A percentile compares a stretch with the other conserved stretches of the same genome.
Conservation (phyloP, 2,797 vertebrate genomes). For the Florisuga fusca region DNA sequence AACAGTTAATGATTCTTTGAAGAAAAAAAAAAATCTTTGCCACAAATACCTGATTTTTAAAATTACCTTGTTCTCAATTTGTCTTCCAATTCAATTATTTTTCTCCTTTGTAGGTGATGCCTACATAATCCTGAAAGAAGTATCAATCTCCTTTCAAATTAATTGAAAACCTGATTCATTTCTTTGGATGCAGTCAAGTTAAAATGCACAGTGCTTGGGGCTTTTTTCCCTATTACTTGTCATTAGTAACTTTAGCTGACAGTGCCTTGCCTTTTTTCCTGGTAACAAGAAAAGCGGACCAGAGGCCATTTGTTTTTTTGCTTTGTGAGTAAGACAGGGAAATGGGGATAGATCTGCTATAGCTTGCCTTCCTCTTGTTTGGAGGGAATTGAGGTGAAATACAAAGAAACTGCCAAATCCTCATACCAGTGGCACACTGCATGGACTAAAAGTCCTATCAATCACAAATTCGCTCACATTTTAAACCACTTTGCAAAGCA, state of each 20-base stretch:
- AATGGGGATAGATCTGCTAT: not conserved
- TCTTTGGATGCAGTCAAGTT: not conserved
- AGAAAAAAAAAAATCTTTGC: not conserved
- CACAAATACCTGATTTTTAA: not conserved
- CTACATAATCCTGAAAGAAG: not conserved
- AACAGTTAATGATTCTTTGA: not conserved
- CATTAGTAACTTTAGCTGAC: not conserved
- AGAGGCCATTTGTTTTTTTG: not conserved
- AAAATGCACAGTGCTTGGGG: not conserved
- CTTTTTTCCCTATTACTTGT: not conserved
- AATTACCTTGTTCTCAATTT: not conserved
- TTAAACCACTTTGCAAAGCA: not conserved
- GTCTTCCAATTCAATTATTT: not conserved
- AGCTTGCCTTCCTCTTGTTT: not conserved
- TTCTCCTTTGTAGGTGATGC: not conserved
- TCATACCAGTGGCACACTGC: not conserved
- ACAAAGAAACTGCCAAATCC: not conserved
- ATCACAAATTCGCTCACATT: not conserved
- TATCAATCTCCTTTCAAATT: not conserved
- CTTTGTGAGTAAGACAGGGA: not conserved
- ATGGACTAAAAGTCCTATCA: not conserved
- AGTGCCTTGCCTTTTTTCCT: not conserved
- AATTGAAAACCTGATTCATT: not conserved
- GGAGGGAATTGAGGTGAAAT: not conserved
- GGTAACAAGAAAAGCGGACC: not conserved